Percentiles rank a stretch among this genome's conserved stretches.
Conservation (phyloP, 2,113 vertebrate species). For the Lampris megalopsis region DNA sequence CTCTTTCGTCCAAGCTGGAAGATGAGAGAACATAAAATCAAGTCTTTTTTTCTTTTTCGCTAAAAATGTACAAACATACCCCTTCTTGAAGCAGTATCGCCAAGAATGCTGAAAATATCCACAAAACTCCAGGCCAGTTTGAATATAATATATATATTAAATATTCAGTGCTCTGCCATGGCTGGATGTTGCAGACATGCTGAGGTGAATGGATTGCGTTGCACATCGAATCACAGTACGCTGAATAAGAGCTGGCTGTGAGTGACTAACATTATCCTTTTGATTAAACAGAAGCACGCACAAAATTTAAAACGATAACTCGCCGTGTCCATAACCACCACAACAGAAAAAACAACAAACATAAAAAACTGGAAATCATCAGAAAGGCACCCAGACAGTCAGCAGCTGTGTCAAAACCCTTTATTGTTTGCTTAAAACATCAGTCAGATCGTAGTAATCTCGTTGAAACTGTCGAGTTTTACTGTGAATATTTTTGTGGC, state of each 20-base stretch:
- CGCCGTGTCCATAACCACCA: neutral
- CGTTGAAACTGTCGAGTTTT: too few relatives aligned
- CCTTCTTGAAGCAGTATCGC: neutral
- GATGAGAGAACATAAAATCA: conserved; percentile 36
- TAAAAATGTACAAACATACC: neutral
- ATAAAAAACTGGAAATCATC: conserved; percentile 3
- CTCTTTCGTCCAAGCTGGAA: conserved; percentile 33
- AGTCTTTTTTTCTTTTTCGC: neutral
- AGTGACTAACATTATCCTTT: conserved; percentile 8
- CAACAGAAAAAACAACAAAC: neutral
- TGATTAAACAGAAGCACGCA: neutral
- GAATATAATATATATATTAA: neutral
- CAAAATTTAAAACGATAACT: neutral
- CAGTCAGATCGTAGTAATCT: neutral
- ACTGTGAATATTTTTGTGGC: too few relatives aligned
- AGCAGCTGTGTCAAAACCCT: conserved; percentile 2
- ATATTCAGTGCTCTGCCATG: neutral
- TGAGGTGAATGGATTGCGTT: conserved; percentile 13
- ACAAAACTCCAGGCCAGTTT: neutral
- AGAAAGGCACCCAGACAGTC: conserved; percentile 7
- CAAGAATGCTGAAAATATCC: neutral
- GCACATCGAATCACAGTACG: conserved; percentile 6
- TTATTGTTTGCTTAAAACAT: neutral
- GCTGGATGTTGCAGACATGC: neutral
- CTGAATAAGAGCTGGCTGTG: conserved; percentile 25